These are phyloP conservation scores for Ceriagrion tenellum DNA, from an alignment of 2,888 invertebrate genomes.

Conservation along the genomic window DNA sequence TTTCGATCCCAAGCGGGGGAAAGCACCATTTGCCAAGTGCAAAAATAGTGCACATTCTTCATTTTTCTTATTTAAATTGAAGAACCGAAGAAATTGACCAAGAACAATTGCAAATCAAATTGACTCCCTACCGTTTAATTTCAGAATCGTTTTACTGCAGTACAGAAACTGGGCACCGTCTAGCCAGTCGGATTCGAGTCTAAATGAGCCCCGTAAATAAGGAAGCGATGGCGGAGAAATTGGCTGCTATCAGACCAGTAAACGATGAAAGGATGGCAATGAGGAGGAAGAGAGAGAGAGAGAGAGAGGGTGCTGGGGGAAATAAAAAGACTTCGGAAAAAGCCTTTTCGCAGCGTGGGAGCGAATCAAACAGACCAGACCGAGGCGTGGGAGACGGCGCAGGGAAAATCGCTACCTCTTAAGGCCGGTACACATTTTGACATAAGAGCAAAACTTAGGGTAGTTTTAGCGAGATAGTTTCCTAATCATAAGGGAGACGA, in stretches of 20 bases:
- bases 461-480: no score
- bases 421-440: not conserved
- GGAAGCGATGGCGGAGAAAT: not conserved
- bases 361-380: not conserved
- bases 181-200: not conserved
- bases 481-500: no score
- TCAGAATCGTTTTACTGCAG: not conserved
- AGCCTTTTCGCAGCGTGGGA: not conserved
- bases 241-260: not conserved
- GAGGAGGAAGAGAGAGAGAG: not conserved
- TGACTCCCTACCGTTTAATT: no score
- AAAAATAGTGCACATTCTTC: no score
- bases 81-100: not conserved
- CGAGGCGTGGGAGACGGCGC: not conserved
- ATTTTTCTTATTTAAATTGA: no score
- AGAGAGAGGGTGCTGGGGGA: no score
- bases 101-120: not conserved
- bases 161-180: not conserved
- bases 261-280: not conserved
- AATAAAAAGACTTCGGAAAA: not conserved
- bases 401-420: constrained; percentile 7
- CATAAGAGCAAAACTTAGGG: no score
- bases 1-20: no score
- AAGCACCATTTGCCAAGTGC: no score
- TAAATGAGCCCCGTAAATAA: not conserved